phyloP scores from a whole-genome alignment of 2,888 invertebrate genomes.

The Parnassius mnemosyne region DNA sequence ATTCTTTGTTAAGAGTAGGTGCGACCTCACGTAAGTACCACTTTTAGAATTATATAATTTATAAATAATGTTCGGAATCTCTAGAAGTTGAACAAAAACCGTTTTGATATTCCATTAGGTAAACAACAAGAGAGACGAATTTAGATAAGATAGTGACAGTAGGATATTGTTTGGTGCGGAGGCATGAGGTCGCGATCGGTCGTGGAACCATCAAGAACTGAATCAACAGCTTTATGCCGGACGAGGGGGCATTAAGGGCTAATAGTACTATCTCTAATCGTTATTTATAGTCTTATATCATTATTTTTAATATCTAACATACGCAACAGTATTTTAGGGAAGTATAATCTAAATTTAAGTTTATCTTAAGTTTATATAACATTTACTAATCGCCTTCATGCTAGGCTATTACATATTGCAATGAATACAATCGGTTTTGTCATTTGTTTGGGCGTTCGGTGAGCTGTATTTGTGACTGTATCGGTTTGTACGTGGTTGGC shows the following conservation, averaged over 20 bases:
- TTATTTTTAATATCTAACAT: conserved; percentile 76
- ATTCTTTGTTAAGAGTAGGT: not conserved
- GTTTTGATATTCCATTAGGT: not conserved
- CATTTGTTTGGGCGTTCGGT: conserved; percentile 31
- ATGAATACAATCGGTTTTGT: conserved; percentile 21
- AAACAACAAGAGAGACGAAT: conserved; percentile 19
- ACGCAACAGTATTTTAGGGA: conserved; percentile 77
- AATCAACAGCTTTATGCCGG: conserved; percentile 2
- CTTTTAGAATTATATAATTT: not conserved
- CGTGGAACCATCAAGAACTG: not conserved
- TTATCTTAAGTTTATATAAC: conserved; percentile 55
- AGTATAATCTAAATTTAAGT: conserved; percentile 73
- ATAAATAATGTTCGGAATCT: not conserved
- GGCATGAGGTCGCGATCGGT: not conserved
- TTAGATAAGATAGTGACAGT: conserved; percentile 18
- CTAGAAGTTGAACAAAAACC: not conserved
- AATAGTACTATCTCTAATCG: conserved; percentile 47
- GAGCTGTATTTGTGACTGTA: conserved; percentile 25
- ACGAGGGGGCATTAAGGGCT: conserved; percentile 22
- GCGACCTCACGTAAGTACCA: not conserved
- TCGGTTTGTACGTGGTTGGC: conserved; percentile 30
- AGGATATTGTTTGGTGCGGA: conserved; percentile 10
- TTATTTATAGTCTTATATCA: conserved; percentile 75
- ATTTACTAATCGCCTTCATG: conserved; percentile 41
- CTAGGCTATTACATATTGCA: conserved; percentile 29